These are phyloP conservation scores for Tetramorium alpestre DNA, from an alignment of 1,140 invertebrate species.

Conservation along the genomic window DNA sequence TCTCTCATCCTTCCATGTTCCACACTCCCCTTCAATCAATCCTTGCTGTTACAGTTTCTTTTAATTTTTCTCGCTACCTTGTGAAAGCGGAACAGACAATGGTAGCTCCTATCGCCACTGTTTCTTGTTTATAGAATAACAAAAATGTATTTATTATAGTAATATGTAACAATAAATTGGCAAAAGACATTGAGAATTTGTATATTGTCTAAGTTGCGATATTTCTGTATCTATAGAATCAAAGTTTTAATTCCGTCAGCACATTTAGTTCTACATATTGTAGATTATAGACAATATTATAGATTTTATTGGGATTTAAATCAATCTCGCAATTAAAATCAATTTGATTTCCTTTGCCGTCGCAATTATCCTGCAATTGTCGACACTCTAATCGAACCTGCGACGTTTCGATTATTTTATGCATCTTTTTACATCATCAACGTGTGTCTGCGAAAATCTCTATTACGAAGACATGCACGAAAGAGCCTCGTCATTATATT, in stretches of 20 bases:
- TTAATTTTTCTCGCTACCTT: neutral
- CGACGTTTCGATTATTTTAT: conserved; percentile 4
- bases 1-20: neutral
- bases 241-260: neutral
- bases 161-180: neutral
- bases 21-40: neutral
- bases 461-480: conserved; percentile 7
- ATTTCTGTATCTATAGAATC: neutral
- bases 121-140: neutral
- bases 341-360: neutral
- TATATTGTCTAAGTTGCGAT: neutral
- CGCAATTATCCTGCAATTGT: neutral
- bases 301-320: neutral
- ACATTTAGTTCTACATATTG: neutral
- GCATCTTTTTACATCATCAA: neutral
- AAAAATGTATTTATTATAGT: neutral
- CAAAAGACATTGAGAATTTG: neutral
- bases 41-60: conserved; percentile 12
- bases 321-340: neutral
- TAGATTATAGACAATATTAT: too few species aligned
- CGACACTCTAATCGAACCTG: neutral
- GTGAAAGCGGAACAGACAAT: conserved; percentile 51
- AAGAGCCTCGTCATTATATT: conserved; percentile 54
- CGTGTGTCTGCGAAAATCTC: conserved; percentile 9
- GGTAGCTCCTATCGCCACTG: conserved; percentile 42